Evolutionary conservation across 2,113 vertebrate genomes (phyloP).

Genomic region (Oreotrochilus melanogaster): DNA sequence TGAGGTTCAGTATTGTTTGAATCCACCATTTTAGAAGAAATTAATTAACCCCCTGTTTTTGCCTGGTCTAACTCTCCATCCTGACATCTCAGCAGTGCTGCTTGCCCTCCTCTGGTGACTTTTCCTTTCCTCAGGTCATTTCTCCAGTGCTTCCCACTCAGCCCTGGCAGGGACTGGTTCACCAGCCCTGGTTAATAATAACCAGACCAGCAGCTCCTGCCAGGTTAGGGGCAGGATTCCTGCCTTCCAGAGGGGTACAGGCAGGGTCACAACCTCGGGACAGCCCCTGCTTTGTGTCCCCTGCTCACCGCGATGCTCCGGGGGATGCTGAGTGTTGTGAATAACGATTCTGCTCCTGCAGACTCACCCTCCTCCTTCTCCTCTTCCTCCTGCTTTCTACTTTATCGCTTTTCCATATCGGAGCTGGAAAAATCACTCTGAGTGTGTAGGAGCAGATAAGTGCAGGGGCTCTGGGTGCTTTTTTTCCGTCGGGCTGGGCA

Average conservation of each 20-base stretch:
- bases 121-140: background rate
- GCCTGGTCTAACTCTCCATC: background rate
- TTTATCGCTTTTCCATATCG: constrained; percentile 65
- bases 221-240: background rate
- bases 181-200: background rate
- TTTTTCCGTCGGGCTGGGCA: constrained; percentile 73
- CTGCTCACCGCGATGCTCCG: background rate
- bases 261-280: background rate
- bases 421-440: constrained; percentile 74
- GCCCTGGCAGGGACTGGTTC: background rate
- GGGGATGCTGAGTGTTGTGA: constrained; percentile 8
- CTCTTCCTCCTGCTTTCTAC: constrained; percentile 30
- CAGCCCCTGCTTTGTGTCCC: background rate
- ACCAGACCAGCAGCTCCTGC: background rate
- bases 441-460: constrained; percentile 78
- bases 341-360: constrained; percentile 67
- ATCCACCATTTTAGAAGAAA: background rate
- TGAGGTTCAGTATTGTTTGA: background rate
- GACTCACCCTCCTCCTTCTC: constrained; percentile 55
- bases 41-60: background rate
- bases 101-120: background rate
- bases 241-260: background rate
- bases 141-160: background rate
- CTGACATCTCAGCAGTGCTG: background rate
- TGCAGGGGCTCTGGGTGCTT: constrained; percentile 58